Evolutionary conservation across 2,888 invertebrate species (phyloP), one percentile per base, ranked within the genome.

Genomic region (Ophion ellenae): DNA sequence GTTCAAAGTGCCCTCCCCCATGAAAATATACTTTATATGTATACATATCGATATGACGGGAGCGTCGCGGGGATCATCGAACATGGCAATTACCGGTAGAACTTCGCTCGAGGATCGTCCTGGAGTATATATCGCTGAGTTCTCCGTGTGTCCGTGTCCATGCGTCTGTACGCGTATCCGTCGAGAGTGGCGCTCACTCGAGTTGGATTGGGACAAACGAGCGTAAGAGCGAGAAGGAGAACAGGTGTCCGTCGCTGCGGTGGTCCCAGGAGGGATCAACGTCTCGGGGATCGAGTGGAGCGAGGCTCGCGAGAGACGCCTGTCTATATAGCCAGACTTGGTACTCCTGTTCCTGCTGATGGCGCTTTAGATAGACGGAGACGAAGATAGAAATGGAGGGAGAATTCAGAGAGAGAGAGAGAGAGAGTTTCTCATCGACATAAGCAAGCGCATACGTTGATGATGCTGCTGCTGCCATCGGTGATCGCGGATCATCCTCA

Each of bases 181-280:
- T 53, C 20, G 79, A 69, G 71, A 47, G 79, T 59, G 69, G 47
- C 24, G 70, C 74, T 57, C 64, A 5, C 9, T 24, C 59, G 20
- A 75, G 64, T 53, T 32, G 47, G 59, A 57, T 45, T 9, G 59
- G 74, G 47, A 81, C 24, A 45, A 77, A 74, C 63, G 24, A n/a
- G 45, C 14, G 57, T 17, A 67, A 63, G 73, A 71, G 76, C 61
- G 84, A 85, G 84, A 83, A 85, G 79, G 74, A 83, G 71, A 86
- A 83, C 73, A 83, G 81, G 83, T 85, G 83, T 84, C 84, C 81
- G 84, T 71, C 83, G 70, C 79, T 82, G 70, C 82, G 88, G 87
- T 88, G 88, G 81, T 89, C 87, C 85, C 86, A 87, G 79, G 85
- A 85, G 87, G 80, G 81, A 86, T 87, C 87, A 88, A 83, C 90